These are phyloP conservation scores for Hypomecis punctinalis DNA, from an alignment of 2,888 invertebrate species.

Conservation along the genomic window DNA sequence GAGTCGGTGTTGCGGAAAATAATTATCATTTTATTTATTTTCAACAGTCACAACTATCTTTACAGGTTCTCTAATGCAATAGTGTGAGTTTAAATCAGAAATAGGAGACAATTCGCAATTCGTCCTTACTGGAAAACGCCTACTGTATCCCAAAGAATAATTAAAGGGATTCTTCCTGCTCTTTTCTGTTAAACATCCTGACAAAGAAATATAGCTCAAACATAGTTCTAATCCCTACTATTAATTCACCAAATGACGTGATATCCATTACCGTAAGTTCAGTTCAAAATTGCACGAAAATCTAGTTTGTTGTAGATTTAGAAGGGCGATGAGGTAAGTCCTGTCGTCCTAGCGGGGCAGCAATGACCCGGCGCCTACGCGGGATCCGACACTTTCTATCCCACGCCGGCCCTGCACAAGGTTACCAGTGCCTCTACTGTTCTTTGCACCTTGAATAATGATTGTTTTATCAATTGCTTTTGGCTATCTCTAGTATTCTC, in stretches of 20 bases:
- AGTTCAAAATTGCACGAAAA: not conserved
- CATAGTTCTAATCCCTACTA: no score
- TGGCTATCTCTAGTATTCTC: not conserved
- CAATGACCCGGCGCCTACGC: constrained; percentile 48
- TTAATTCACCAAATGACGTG: not conserved
- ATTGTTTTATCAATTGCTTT: not conserved
- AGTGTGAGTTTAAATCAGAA: no score
- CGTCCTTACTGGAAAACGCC: no score
- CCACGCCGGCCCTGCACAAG: constrained; percentile 46
- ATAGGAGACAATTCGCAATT: no score
- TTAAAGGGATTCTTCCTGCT: no score
- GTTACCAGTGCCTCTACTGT: constrained; percentile 28
- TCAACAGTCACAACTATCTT: no score
- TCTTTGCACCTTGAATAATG: constrained; percentile 18
- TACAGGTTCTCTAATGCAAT: no score
- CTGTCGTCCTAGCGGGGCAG: constrained; percentile 35
- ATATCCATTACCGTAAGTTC: not conserved
- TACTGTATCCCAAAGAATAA: no score
- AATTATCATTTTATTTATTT: no score
- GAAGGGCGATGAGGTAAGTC: constrained; percentile 43
- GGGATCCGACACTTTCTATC: constrained; percentile 52
- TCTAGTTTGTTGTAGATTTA: constrained; percentile 15
- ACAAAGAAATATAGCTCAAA: no score
- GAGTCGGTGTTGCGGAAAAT: no score
- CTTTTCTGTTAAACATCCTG: no score